Base-by-base conservation (phyloP, 2,888 invertebrate species). In the Lottia scabra region DNA sequence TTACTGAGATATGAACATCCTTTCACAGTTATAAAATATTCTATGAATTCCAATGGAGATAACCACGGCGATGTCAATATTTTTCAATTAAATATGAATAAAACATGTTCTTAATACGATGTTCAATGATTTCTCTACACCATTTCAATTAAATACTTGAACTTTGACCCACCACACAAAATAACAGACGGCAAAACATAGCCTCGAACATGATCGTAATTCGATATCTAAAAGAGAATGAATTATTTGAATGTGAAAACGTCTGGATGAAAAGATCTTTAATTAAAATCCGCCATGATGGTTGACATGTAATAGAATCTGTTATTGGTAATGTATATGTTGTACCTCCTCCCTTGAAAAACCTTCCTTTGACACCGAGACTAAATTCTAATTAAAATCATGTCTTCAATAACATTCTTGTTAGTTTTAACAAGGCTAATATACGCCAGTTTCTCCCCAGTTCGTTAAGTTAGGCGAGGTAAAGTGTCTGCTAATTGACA, bases 221-320 rank as follows among this genome's bases (percentile, higher is more conserved):
- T 38, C 10, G 38, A 38, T 38, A 38, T 38, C 38, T 38, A 38
- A 38, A 38, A 38, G 38, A 38, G 10, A 2, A 38, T 38, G 38
- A 38, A 38, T 38, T 38, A 38, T 38, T 38, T 38, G 38, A 38
- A 38, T 6, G 38, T 8, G 38, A 38, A 56, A 23, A 23, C 19
- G 56, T 56, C 56, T 56, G 56, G 56, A 56, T 56, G 23, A 56
- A 56, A 56, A 23, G 23, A 56, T 56, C 56, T 56, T 56, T 56
- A 56, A 56, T 56, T 56, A 56, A 56, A 56, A 56, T 19, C 56
- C 19, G 56, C 56, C 56, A 56, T 56, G 19, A 23, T 56, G 56
- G 56, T 56, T 56, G 56, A 56, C 56, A 56, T 56, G 56, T 56
- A 56, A 56, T 56, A 23, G 19, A 23, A 56, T 56, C 56, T 56